Evolutionary conservation across 1,140 invertebrate genomes (phyloP).

Genomic region (Drosophila lacteicornis): DNA sequence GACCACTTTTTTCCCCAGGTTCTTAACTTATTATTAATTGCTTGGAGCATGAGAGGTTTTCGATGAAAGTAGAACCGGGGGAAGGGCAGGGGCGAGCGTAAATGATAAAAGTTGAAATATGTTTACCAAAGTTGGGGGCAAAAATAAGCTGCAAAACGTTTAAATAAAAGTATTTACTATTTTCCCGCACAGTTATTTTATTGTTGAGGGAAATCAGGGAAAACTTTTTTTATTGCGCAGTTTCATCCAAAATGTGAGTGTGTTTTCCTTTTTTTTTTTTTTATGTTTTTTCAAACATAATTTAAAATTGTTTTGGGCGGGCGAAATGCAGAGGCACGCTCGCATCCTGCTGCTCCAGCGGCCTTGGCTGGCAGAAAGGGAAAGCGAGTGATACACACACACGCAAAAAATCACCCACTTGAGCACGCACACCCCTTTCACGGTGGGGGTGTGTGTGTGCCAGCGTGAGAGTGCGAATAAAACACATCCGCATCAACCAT

Average conservation of each 20-base stretch:
- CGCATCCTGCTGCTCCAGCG: slow-evolving; percentile 25
- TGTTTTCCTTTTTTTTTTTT: slow-evolving; percentile 6
- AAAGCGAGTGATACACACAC: slow-evolving; percentile 14
- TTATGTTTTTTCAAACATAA: slow-evolving; percentile 67
- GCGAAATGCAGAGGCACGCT: slow-evolving; percentile 67
- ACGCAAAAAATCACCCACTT: slow-evolving; percentile 53
- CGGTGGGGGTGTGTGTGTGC: slow-evolving; percentile 4
- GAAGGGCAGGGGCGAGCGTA: slow-evolving; percentile 3
- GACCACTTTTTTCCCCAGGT: slow-evolving; percentile 16
- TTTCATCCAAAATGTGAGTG: background rate
- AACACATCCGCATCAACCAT: slow-evolving; percentile 54
- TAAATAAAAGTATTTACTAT: slow-evolving; percentile 81
- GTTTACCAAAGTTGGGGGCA: slow-evolving; percentile 55
- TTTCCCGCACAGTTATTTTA: slow-evolving; percentile 78
- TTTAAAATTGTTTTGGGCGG: slow-evolving; percentile 76
- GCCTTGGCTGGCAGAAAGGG: slow-evolving; percentile 59
- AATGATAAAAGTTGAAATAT: slow-evolving; percentile 73
- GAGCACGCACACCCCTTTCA: slow-evolving; percentile 51
- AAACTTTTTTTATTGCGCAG: slow-evolving; percentile 68
- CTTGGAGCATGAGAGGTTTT: slow-evolving; percentile 25
- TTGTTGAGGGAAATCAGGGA: slow-evolving; percentile 71
- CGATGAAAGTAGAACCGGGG: background rate
- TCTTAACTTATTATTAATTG: slow-evolving; percentile 54
- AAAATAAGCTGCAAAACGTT: slow-evolving; percentile 73
- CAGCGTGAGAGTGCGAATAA: slow-evolving; percentile 10